These are phyloP conservation scores for Cylindroiulus punctatus DNA, from an alignment of 2,888 invertebrate genomes.

Conservation along the genomic window DNA sequence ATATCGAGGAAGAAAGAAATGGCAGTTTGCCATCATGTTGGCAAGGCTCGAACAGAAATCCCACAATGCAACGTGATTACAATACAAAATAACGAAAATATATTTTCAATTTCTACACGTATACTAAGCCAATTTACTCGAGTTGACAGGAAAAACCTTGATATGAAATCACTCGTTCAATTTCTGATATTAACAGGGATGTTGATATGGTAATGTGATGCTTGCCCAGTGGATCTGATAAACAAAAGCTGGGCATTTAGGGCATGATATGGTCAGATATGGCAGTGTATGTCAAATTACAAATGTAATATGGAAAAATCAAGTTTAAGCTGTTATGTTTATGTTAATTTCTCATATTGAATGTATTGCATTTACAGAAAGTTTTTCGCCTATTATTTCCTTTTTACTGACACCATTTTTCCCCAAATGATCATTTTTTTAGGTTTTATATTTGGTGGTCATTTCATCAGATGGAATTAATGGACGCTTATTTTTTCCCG, in stretches of 20 bases:
- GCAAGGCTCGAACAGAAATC: not conserved
- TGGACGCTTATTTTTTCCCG: not conserved
- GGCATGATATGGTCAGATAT: no score
- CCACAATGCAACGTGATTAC: not conserved
- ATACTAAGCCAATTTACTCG: not conserved
- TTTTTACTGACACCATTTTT: not conserved
- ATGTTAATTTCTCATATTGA: no score
- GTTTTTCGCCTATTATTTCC: not conserved
- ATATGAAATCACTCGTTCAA: not conserved
- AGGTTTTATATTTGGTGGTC: not conserved
- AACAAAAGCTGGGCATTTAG: no score
- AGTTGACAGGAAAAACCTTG: not conserved
- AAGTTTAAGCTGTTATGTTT: no score
- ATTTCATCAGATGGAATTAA: slow-evolving; percentile 10
- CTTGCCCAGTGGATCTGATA: no score
- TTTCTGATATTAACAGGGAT: not conserved
- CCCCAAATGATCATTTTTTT: not conserved
- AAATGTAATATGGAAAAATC: no score
- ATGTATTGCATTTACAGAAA: no score
- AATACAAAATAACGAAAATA: not conserved
- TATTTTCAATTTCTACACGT: not conserved
- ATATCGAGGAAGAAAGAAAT: not conserved
- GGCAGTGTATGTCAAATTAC: no score
- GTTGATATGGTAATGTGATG: not conserved
- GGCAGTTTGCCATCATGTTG: not conserved